Conservation (phyloP, 2,797 vertebrate genomes). For the Streptopelia turtur region DNA sequence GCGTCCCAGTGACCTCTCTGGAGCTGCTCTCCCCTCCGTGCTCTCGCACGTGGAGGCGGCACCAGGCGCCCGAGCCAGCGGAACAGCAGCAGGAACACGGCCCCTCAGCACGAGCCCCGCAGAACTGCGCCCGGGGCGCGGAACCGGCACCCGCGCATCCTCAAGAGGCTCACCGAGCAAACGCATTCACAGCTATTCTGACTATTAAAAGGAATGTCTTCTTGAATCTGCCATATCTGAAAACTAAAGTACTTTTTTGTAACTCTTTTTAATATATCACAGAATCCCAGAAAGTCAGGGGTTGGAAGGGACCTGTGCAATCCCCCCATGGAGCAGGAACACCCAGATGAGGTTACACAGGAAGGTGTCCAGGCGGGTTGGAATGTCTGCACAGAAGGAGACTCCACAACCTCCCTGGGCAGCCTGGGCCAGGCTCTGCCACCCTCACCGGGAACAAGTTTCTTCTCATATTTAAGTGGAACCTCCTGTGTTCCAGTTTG, state of each 20-base stretch:
- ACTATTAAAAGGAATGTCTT: neutral
- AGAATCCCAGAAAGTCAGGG: too few species aligned
- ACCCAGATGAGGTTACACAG: too few species aligned
- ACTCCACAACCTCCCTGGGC: too few species aligned
- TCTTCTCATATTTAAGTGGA: too few species aligned
- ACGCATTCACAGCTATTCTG: neutral
- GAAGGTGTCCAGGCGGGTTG: too few species aligned
- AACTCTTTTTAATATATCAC: neutral
- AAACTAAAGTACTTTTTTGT: neutral
- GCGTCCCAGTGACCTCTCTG: neutral
- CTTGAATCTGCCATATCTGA: neutral
- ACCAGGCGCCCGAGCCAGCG: neutral
- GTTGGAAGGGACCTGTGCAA: too few species aligned
- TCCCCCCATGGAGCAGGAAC: too few species aligned
- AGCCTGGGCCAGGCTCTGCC: too few species aligned
- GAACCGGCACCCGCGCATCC: neutral
- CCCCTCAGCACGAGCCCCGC: neutral
- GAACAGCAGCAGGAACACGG: neutral
- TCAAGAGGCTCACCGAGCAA: neutral
- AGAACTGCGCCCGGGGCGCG: fast-evolving
- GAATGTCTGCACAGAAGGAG: too few species aligned
- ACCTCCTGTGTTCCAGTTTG: too few species aligned
- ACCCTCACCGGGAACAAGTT: too few species aligned
- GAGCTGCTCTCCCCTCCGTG: neutral
- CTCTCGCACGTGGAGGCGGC: too few species aligned